These are phyloP conservation scores for Enteromius argenteus DNA, from an alignment of 2,797 vertebrate species.

Conservation along the genomic window DNA sequence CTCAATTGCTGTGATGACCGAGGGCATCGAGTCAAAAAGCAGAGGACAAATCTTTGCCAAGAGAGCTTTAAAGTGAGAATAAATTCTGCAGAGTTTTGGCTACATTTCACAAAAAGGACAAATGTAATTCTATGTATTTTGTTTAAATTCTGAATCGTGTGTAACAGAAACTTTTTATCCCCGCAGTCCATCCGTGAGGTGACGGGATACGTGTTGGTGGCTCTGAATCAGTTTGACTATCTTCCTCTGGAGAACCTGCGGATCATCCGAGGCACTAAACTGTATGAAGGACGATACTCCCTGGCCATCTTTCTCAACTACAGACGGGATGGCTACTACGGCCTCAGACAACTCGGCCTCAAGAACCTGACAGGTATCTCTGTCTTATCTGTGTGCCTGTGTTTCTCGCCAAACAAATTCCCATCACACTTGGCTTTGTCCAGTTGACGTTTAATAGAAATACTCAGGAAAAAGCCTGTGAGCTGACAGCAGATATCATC, in stretches of 20 bases:
- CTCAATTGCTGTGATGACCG: conserved; percentile 13
- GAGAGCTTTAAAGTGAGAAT: not conserved
- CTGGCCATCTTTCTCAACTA: conserved; percentile 97
- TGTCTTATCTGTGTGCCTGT: not conserved
- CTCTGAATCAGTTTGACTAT: conserved; percentile 97
- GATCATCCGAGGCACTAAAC: conserved; percentile 94
- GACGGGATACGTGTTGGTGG: conserved; percentile 96
- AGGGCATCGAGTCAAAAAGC: not conserved
- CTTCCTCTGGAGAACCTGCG: conserved; percentile 96
- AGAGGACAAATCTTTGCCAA: conserved; percentile 3
- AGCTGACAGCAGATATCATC: not conserved
- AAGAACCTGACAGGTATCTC: conserved; percentile 89
- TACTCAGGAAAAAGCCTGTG: not conserved
- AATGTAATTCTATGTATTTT: too few relatives aligned
- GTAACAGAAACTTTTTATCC: not conserved
- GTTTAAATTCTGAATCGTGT: not conserved
- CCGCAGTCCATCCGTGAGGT: conserved; percentile 96
- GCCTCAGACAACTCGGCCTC: conserved; percentile 91
- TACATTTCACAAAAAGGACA: not conserved
- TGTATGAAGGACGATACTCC: conserved; percentile 95
- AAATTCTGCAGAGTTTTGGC: not conserved
- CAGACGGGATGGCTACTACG: conserved; percentile 91
- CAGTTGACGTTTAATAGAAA: not conserved
- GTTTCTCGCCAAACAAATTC: not conserved
- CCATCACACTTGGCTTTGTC: conserved; percentile 29